Base-by-base conservation (phyloP, 2,113 vertebrate species). In the Nycticryphes semicollaris region DNA sequence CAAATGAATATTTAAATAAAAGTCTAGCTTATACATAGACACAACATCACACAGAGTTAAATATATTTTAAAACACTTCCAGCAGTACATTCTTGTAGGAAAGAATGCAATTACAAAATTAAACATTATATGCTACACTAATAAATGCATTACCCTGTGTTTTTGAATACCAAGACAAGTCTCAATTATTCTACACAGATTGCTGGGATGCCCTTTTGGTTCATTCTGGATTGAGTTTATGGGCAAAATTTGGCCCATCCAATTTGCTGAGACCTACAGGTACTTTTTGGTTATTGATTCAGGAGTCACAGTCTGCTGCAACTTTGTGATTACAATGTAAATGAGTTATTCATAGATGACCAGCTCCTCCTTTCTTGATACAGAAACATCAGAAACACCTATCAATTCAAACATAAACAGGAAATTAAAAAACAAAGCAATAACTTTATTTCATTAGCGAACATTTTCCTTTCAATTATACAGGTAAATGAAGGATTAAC, bases 361-460 rank as follows among this genome's bases (percentile, higher is more conserved):
- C n/a, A 73, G 25, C 31, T 84, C 54, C 59, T 97, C 89, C 63
- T 82, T 94, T 90, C 63, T 77, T 70, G 64, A 84, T 83, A 53
- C 28, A 54, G 28, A 54, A 54, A 54, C 28, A 54, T 18, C 17
- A 64, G 33, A 91, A 92, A 95, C 33, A 89, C 84, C 76, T 77
- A 74, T 89, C 73, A 91, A 78, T 86, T 89, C 56, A 64, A 93
- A 88, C 30, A 78, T 57, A 92, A 92, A 53, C n/a, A 96, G 68
- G 54, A 92, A 93, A 93, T 89, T 80, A 81, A 59, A 45, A 88
- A 12, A 64, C 72, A 70, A 84, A 94, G 37, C 63, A 67, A 73
- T 74, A 41, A 66, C 37, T 90, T 23, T 70, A 31, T 85, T 78
- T 93, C 74, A 57, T 62, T 89, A 93, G 76, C 62, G 96, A 92